phyloP scores from a whole-genome alignment of 2,797 vertebrate genomes.

The Triplophysa bombifrons region DNA sequence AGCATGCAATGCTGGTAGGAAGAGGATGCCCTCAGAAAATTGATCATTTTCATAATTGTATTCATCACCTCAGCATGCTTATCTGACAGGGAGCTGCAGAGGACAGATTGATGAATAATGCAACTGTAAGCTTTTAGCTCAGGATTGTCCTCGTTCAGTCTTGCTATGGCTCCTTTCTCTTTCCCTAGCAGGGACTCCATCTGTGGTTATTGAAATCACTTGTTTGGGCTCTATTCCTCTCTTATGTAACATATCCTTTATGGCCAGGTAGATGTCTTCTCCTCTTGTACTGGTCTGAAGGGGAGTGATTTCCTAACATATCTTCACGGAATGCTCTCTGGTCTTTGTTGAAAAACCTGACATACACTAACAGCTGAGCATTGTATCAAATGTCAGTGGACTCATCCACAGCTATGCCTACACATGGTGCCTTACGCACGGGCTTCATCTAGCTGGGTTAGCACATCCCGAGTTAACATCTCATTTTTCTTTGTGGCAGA shows the following conservation, averaged over 20 bases:
- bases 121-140: constrained; percentile 22
- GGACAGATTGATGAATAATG: constrained; percentile 30
- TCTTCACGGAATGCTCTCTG: constrained; percentile 42
- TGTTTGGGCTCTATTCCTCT: constrained; percentile 27
- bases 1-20: constrained; percentile 32
- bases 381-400: constrained; percentile 45
- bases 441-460: constrained; percentile 44
- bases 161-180: constrained; percentile 34
- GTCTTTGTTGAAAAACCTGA: constrained; percentile 43
- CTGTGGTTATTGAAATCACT: constrained; percentile 33
- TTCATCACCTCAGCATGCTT: constrained; percentile 34
- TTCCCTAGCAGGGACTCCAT: constrained; percentile 20
- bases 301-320: background rate
- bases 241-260: constrained; percentile 33
- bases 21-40: constrained; percentile 31
- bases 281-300: constrained; percentile 42
- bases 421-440: constrained; percentile 36
- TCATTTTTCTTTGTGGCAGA: constrained; percentile 35
- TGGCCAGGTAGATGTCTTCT: constrained; percentile 39
- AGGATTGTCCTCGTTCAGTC: constrained; percentile 23
- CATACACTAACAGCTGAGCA: constrained; percentile 46
- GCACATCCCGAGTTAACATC: constrained; percentile 35
- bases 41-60: constrained; percentile 16
- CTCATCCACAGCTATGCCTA: constrained; percentile 43
- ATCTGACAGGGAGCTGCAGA: constrained; percentile 28